Conservation (phyloP, 2,113 vertebrate genomes). For the Ornithorhynchus anatinus region DNA sequence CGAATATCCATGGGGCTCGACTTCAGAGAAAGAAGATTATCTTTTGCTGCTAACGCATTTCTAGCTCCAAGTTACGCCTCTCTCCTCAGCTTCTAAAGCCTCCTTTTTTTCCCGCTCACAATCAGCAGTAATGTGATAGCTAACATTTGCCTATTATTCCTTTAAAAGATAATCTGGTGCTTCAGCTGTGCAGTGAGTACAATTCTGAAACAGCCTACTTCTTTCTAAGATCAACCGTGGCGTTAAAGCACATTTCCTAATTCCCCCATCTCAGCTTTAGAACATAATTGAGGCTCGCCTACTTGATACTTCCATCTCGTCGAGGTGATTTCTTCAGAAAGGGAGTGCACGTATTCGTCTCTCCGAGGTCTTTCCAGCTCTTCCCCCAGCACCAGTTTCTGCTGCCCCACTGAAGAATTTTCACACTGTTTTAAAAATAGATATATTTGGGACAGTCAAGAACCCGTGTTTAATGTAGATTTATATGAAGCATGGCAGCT, state of each 20-base stretch:
- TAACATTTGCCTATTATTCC: conserved; percentile 51
- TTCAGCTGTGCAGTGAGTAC: conserved; percentile 12
- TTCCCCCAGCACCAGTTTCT: no score
- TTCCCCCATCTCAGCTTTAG: no score
- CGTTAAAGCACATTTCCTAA: no score
- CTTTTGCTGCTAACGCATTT: conserved; percentile 50
- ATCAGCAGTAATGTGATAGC: conserved; percentile 34
- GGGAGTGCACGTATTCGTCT: background rate
- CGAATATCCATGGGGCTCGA: conserved; percentile 45
- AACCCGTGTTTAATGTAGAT: no score
- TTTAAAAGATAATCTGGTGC: conserved; percentile 42
- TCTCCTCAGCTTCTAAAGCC: conserved; percentile 22
- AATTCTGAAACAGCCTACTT: conserved; percentile 12
- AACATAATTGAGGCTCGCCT: background rate
- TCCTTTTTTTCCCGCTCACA: conserved; percentile 38
- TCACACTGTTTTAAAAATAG: no score
- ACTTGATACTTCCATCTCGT: background rate
- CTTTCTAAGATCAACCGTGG: no score
- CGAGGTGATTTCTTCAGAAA: background rate
- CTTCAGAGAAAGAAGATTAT: conserved; percentile 38
- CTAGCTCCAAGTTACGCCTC: conserved; percentile 5
- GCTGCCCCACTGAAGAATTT: no score
- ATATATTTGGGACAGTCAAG: no score
- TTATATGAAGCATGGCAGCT: no score
- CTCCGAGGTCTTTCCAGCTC: background rate